These are phyloP conservation scores for Druceiella hillmani DNA, from an alignment of 2,888 invertebrate species.

Conservation along the genomic window DNA sequence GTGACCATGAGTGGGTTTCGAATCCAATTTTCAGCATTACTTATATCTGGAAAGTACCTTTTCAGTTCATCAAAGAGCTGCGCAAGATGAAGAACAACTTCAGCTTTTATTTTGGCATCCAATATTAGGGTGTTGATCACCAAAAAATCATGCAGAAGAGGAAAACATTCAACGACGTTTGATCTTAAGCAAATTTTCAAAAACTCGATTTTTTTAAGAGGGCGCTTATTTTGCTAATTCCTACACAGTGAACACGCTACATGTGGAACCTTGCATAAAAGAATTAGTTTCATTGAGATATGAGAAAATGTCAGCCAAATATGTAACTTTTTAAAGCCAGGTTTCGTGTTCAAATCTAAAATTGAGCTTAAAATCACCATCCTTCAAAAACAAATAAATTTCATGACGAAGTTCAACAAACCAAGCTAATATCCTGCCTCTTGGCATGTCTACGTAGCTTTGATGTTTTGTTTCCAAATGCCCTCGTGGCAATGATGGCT, in stretches of 20 bases:
- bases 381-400: slow-evolving; percentile 14
- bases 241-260: slow-evolving; percentile 12
- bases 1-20: slow-evolving; percentile 17
- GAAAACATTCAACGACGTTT: slow-evolving; percentile 13
- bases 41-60: slow-evolving; percentile 11
- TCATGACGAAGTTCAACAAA: slow-evolving; percentile 18
- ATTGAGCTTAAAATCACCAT: slow-evolving; percentile 11
- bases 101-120: slow-evolving; percentile 14
- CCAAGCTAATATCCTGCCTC: slow-evolving; percentile 16
- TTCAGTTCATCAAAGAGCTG: slow-evolving; percentile 17
- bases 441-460: too few relatives aligned
- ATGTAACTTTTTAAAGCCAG: slow-evolving; percentile 16
- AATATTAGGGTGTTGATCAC: slow-evolving; percentile 10
- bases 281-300: slow-evolving; percentile 16
- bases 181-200: slow-evolving; percentile 12
- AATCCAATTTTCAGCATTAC: slow-evolving; percentile 10
- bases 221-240: slow-evolving; percentile 13
- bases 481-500: too few relatives aligned
- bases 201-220: slow-evolving; percentile 10
- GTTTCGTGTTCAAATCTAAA: slow-evolving; percentile 14
- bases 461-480: too few relatives aligned
- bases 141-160: slow-evolving; percentile 11
- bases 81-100: slow-evolving; percentile 16
- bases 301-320: slow-evolving; percentile 16
- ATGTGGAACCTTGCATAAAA: slow-evolving; percentile 13